Evolutionary conservation across 2,888 invertebrate genomes (phyloP), one percentile per base, ranked within the genome.

Genomic region (Watsonalla cultraria): DNA sequence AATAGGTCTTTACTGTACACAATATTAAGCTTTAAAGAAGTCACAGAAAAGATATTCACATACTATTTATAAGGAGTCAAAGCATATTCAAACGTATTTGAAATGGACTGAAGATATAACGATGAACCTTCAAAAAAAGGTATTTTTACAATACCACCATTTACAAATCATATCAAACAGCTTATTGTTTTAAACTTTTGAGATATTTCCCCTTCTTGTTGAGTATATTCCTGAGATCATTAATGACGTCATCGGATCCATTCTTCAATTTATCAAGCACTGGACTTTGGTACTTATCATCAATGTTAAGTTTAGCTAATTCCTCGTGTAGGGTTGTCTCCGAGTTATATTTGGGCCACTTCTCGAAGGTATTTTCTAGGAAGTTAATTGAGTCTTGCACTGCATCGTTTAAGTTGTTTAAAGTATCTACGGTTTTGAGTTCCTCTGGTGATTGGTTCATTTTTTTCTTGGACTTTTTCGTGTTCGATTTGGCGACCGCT

Each of bases 381-480:
- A 71, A 70, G 0, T 70, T 64, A 46, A 92, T 84, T 4, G 80
- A 77, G 7, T 70, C 64, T 59, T 84, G 86, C 0, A 88, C 78
- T 0, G 77, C 70, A 6, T 76, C 73, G 70, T 86, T 89, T 11
- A 89, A 72, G 57, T 76, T 66, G 65, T 75, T 75, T 15, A 90
- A 68, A 0, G 81, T 62, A 58, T 84, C 76, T 0, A 73, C 58
- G 0, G 84, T 86, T 60, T 85, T 76, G 0, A 84, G 64, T 46
- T 91, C 90, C 58, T 90, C 91, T 0, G 87, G 86, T 0, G 90
- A 88, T 2, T 88, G 84, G 55, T 78, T 87, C 0, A 80, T 71
- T 52, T 92, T 93, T 78, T 93, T 93, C 68, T 92, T 93, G 0
- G 90, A 86, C 66, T 92, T 93, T 69, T 92, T 93, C 45, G 83